A percentile compares a stretch with the other conserved stretches of the same genome.
Conservation (phyloP, 2,797 vertebrate species). For the Smutsia gigantea region DNA sequence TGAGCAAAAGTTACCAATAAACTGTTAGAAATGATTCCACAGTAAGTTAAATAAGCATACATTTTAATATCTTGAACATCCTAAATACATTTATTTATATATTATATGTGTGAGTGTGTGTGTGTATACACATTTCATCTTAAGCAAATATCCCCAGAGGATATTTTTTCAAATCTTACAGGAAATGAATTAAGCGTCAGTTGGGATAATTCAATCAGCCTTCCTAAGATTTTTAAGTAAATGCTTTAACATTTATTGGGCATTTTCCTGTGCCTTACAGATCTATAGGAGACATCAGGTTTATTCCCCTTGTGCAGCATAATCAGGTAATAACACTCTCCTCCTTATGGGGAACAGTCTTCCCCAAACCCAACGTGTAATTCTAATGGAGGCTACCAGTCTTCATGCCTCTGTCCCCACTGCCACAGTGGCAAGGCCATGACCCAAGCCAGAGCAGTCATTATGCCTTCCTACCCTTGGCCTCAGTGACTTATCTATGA, state of each 20-base stretch:
- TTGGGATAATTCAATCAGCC: not conserved
- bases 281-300: not conserved
- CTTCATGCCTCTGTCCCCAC: not conserved
- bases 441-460: not conserved
- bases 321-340: not conserved
- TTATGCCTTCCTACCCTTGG: not conserved
- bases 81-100: not conserved
- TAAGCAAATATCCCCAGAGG: not conserved
- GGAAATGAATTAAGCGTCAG: not conserved
- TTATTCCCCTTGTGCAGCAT: not conserved
- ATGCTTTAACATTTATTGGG: not conserved
- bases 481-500: not conserved
- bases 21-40: not conserved
- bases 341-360: not conserved
- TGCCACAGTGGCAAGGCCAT: not conserved
- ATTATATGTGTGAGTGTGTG: too few relatives aligned
- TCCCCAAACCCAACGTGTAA: not conserved
- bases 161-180: not conserved
- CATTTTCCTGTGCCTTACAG: not conserved
- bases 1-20: not conserved
- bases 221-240: not conserved
- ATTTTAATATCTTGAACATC: not conserved
- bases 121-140: not conserved
- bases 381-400: not conserved
- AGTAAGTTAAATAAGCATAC: not conserved